A percentile compares a stretch with the other conserved stretches of the same genome.
Conservation (phyloP, 2,113 vertebrate genomes). For the Cepphus grylle region DNA sequence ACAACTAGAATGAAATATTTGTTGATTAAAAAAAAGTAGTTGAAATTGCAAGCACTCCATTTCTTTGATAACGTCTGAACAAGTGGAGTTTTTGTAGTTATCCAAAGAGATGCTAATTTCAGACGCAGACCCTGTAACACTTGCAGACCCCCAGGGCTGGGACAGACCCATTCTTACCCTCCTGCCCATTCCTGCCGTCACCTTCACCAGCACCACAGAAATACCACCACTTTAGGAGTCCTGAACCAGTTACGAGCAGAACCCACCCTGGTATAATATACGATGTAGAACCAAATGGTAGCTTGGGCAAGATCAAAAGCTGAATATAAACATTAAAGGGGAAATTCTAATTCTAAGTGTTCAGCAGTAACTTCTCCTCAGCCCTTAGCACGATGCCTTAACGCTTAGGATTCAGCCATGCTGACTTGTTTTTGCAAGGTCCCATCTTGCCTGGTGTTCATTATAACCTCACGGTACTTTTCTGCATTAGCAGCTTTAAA, state of each 20-base stretch:
- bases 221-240: background rate
- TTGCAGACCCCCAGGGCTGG: background rate
- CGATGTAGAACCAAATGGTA: background rate
- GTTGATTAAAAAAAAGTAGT: background rate
- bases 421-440: background rate
- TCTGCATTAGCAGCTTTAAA: background rate
- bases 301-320: background rate
- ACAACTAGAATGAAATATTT: background rate
- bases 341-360: too few species aligned
- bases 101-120: background rate
- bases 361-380: background rate
- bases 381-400: background rate
- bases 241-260: background rate
- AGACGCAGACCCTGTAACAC: background rate
- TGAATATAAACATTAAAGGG: background rate
- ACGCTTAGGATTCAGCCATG: background rate
- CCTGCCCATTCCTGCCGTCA: background rate
- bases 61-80: background rate
- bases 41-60: background rate
- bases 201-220: background rate
- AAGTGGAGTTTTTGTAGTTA: background rate
- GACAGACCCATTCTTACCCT: fast-evolving
- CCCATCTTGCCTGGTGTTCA: background rate
- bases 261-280: background rate
- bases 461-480: background rate